Base-by-base conservation (phyloP, 1,140 invertebrate species). In the Diabrotica virgifera region DNA sequence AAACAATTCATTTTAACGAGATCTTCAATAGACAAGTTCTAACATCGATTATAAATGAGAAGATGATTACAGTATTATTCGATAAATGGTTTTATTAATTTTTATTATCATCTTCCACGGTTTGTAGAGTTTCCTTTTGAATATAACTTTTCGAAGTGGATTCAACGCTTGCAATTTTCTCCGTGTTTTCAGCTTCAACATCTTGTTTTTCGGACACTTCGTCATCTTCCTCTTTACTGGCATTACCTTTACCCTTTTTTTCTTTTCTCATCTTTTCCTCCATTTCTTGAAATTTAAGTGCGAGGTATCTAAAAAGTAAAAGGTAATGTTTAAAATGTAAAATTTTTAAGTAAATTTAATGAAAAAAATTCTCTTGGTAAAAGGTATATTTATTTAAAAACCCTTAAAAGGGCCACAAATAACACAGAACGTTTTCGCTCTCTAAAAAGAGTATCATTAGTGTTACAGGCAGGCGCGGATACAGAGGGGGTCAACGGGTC, bases 281-380 rank as follows among this genome's bases (percentile, higher is more conserved):
- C 86, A 91, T 89, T 78, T 93, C 90, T 78, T 89, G 86, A 72
- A 90, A 93, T 77, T 93, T 93, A 56, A 90, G 78, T 13, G 88
- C 87, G 37, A 94, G 79, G 76, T 93, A 94, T 78, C 87, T 89
- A 75, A 8, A 76, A 80, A 62, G 56, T 37, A 63, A 2, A 24
- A 24, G 24, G 1, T 24, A 2, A 24, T 24, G 1, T 24, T 24
- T 24, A 24, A 24, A 24, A 24, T 24, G 24, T 24, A 24, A 1
- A 24, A 24, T 24, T 24, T 24, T 24, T 24, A 24, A 24, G 4
- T 24, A 24, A 24, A 24, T 24, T 2, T 24, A 24, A 24, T 24
- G 24, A 24, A 24, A 4, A 24, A 24, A n/a, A n/a, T n/a, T n/a
- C n/a, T n/a, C n/a, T n/a, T n/a, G n/a, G n/a, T n/a, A n/a, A n/a